Conservation (phyloP, 2,888 invertebrate species). For the Melieria picta region DNA sequence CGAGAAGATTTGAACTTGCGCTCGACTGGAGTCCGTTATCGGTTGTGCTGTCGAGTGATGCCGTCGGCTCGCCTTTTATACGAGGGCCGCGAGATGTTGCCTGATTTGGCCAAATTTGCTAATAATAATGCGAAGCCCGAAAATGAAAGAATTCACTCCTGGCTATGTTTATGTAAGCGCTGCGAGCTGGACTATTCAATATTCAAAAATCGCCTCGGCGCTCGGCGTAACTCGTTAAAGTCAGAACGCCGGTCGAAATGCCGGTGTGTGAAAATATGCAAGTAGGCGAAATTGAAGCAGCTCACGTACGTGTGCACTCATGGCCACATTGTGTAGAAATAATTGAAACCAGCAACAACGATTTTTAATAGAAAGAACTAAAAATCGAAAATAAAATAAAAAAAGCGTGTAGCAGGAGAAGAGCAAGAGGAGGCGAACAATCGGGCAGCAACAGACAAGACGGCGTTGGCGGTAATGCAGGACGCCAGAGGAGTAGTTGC, state of each 20-base stretch:
- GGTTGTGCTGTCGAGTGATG: constrained; percentile 29
- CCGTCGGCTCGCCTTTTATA: constrained; percentile 36
- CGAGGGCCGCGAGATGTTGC: not conserved
- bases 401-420: no score
- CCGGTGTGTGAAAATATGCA: not conserved
- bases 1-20: constrained; percentile 20
- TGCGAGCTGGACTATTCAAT: not conserved
- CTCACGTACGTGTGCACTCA: constrained; percentile 24
- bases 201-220: constrained; percentile 17
- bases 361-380: no score
- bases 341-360: no score
- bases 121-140: not conserved
- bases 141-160: no score
- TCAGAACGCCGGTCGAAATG: constrained; percentile 7
- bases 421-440: not conserved
- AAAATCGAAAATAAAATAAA: no score
- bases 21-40: not conserved
- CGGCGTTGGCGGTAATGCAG: not conserved
- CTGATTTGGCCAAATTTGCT: not conserved
- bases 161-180: no score
- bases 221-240: not conserved
- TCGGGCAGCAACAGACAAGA: not conserved
- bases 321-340: not conserved
- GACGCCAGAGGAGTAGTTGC: constrained; percentile 2
- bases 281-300: constrained; percentile 11